Evolutionary conservation across 1,140 invertebrate species (phyloP), one percentile per base, ranked within the genome.

Genomic region (Heliothis subflexa): DNA sequence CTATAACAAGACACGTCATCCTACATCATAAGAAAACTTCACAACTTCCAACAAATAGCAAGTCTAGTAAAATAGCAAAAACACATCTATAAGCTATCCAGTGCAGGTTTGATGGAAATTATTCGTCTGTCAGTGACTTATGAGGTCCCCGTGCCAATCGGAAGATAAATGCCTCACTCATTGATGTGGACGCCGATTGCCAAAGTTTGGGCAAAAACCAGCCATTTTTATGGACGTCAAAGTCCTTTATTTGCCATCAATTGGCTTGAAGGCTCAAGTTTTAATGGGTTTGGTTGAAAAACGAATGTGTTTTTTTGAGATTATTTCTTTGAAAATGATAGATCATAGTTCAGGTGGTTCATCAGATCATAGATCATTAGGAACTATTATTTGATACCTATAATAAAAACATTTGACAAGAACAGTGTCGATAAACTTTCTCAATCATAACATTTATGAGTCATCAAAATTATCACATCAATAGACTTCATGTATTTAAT

Each of bases 111-210:
- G 13, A 18, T n/a, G 13, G 45, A 62, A 75, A 80, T 80, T 80
- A 76, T 80, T 80, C 73, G 47, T 28, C 64, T 80, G 79, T 77
- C 79, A 72, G 28, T 80, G 79, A 76, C 79, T 80, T 80, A 80
- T 77, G 79, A 50, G 79, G 33, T 28, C 47, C 45, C 21, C 33
- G 16, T 13, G 61, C 62, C 79, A 76, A 77, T 80, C 64, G 64
- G 16, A 72, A 80, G 79, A 80, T 80, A 49, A 76, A 80, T 80
- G 79, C 57, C n/a, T 55, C 45, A 12, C 55, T 49, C 64, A 75
- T 77, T 71, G 73, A 40, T 47, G 49, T 21, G 55, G 47, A 21
- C 73, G 13, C 49, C 14, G 73, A 73, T 62, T 76, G 64, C 52
- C 55, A 76, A 79, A 72, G 28, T 61, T 78, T 9, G 3, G 3